Conservation (phyloP, 1,140 invertebrate genomes). For the Drosophila watanabei region DNA sequence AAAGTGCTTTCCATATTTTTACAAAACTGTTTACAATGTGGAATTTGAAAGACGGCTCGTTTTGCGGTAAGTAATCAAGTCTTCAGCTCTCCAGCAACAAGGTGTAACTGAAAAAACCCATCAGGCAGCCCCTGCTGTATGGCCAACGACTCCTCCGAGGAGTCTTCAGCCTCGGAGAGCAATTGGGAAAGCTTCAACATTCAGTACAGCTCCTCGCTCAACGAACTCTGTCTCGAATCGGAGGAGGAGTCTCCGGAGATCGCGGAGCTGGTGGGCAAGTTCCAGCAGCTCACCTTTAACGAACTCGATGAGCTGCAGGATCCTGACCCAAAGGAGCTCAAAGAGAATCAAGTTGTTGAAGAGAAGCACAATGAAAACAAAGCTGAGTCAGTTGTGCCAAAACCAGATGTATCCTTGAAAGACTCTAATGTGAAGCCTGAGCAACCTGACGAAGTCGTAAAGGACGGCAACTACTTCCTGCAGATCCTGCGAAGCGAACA, state of each 20-base stretch:
- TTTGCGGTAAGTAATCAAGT: not conserved
- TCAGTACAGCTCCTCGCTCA: accelerated
- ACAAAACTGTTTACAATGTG: not conserved
- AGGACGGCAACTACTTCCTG: not conserved
- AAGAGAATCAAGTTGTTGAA: not conserved
- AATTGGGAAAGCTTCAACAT: not conserved
- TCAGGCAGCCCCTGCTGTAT: not conserved
- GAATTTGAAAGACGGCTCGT: not conserved
- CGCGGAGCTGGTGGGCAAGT: not conserved
- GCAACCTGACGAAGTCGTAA: not conserved
- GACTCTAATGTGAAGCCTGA: not conserved
- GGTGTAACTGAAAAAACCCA: not conserved
- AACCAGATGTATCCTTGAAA: not conserved
- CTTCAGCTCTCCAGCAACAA: not conserved
- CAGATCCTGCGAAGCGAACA: not conserved
- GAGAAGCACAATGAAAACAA: not conserved
- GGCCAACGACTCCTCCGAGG: not conserved
- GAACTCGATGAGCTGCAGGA: too few species aligned
- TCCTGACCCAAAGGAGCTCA: too few species aligned
- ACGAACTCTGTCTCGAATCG: not conserved
- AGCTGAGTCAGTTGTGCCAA: not conserved
- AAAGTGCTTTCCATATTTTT: too few species aligned
- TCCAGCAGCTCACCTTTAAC: not conserved
- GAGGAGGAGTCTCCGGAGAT: not conserved
- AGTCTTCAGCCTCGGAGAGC: not conserved